Evolutionary conservation across 1,140 invertebrate species (phyloP), one percentile per base, ranked within the genome.

Genomic region (Papilio xuthus): DNA sequence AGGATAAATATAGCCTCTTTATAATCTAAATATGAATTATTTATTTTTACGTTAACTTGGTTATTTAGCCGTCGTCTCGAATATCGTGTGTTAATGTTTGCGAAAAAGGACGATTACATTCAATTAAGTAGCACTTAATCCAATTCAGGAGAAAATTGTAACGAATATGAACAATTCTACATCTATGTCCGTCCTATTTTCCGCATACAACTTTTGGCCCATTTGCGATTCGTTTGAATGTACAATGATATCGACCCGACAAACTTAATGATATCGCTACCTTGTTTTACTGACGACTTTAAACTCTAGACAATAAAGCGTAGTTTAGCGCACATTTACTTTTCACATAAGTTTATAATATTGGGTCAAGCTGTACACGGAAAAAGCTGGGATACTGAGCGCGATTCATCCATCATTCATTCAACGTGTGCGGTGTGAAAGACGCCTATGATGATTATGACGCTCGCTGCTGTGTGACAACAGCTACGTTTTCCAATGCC

Each of bases 381-480:
- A 88, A 89, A 91, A 90, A 88, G 87, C 89, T 86, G 87, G 87
- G 86, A 90, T 88, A 85, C 88, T 85, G 83, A 78, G 73, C 79
- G 81, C 86, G 85, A 90, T 92, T 90, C 89, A 93, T 92, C 88
- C 90, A 92, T 93, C 91, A 92, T 92, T 92, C 90, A 89, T 87
- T 87, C 88, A 86, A 78, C 84, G 83, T 86, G 82, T 88, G 82
- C 83, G 84, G 88, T 88, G 85, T 93, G 90, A 92, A 92, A 92
- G 91, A 91, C 87, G 88, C 82, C 84, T 85, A 85, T 91, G 89
- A 90, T 87, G 88, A 92, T 89, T 91, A 88, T 91, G 88, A 89
- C 88, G 83, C 88, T 83, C 85, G 87, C 81, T 88, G 88, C 87
- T 81, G 81, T 84, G 82, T 82, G 81, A 86, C 82, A 88, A 84